Evolutionary conservation across 2,113 vertebrate genomes (phyloP).

Genomic region (Limanda limanda): DNA sequence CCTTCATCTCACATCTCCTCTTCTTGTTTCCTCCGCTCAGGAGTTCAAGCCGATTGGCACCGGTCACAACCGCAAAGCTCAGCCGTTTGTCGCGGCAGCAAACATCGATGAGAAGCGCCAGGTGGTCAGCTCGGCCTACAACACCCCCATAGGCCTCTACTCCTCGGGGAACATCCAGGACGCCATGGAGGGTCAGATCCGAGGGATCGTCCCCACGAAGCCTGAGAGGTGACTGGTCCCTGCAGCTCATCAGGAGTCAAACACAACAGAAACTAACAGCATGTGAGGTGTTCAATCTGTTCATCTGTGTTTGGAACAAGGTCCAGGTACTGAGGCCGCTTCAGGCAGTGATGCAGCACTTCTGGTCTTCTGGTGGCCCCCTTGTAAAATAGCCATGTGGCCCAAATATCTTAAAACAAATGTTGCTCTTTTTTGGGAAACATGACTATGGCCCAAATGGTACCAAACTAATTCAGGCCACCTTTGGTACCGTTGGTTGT

Average conservation of each 20-base stretch:
- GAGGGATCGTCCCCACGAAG: conserved; percentile 85
- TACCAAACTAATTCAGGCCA: too few relatives aligned
- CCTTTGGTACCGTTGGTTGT: too few relatives aligned
- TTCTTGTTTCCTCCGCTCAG: conserved; percentile 74
- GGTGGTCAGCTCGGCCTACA: conserved; percentile 98
- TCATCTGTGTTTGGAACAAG: too few relatives aligned
- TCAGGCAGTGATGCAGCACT: too few relatives aligned
- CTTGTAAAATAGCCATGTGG: too few relatives aligned
- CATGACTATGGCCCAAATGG: too few relatives aligned
- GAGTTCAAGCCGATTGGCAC: conserved; percentile 93
- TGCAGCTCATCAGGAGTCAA: too few relatives aligned
- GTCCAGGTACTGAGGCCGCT: too few relatives aligned
- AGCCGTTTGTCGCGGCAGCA: conserved; percentile 95
- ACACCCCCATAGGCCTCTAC: conserved; percentile 98
- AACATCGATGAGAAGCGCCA: conserved; percentile 96
- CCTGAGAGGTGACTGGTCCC: conserved; percentile 84
- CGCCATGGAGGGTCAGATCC: conserved; percentile 94
- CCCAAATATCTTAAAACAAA: too few relatives aligned
- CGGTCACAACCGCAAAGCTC: conserved; percentile 93
- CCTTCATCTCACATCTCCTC: neutral
- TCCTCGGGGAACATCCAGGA: conserved; percentile 98
- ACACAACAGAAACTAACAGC: neutral
- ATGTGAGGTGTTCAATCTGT: too few relatives aligned
- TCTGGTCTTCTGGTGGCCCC: too few relatives aligned
- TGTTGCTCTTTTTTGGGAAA: too few relatives aligned